Base-by-base conservation (phyloP, 2,888 invertebrate species). In the Macrosiphum euphorbiae region DNA sequence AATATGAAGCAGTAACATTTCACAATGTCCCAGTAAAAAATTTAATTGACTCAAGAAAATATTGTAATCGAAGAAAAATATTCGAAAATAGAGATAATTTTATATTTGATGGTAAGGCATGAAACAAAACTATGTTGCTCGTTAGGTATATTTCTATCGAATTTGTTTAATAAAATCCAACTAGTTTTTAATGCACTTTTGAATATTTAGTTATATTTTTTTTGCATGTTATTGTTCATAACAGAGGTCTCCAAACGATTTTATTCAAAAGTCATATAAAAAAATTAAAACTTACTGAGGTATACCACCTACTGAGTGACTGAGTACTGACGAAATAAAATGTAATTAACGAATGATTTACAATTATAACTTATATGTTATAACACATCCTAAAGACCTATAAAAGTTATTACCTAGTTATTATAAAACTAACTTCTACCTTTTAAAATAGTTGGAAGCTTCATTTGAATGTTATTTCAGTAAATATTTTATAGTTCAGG, bases 21-120 rank as follows among this genome's bases (percentile, higher is more conserved):
- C 24, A 67, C 20, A n/a, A 35, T 78, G 90, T 61, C 7, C 50
- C 35, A 78, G 47, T 78, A 26, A n/a, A 78, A 20, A 52, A 50
- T 35, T 35, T 44, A 50, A 52, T 41, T 13, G 50, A 90, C 8
- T 35, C 47, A 13, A 78, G 47, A 50, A 47, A 78, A 61, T 52
- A 88, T 10, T 90, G 78, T 52, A 50, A 90, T 78, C 50, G 7
- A 50, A 90, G 50, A 78, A 90, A 90, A 3, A 50, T 90, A 50
- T 50, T 50, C 7, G 90, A 90, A 52, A 90, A 78, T 78, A 47
- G 50, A 90, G 35, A 90, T 78, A 47, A 90, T 78, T 78, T 78
- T 41, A 4, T 90, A 44, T 35, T 78, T 41, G 11, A 78, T 28
- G 90, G 90, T 90, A 90, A 90, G 35, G 8, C 35, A 78, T 8